phyloP scores from a whole-genome alignment of 1,140 invertebrate genomes.

The Trachymyrmex septentrionalis region DNA sequence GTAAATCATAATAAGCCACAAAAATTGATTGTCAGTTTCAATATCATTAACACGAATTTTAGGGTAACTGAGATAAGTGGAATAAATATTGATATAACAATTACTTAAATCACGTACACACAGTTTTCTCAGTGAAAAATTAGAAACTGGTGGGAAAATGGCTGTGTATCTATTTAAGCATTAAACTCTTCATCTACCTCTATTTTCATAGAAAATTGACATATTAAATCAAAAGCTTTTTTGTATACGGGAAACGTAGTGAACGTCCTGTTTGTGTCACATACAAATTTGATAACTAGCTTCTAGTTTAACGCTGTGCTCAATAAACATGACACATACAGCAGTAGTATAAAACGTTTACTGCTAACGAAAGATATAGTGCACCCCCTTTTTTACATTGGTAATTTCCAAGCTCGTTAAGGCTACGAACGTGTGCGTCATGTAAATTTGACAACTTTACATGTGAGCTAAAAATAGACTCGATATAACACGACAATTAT shows the following conservation, averaged over 20 bases:
- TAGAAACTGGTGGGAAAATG: not conserved
- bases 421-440: slow-evolving; percentile 50
- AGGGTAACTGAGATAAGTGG: not conserved
- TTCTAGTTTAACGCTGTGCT: slow-evolving; percentile 50
- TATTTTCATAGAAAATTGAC: slow-evolving; percentile 40
- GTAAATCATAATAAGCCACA: slow-evolving; percentile 43
- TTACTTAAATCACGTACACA: not conserved
- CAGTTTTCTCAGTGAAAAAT: not conserved
- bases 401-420: slow-evolving; percentile 56
- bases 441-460: slow-evolving; percentile 42
- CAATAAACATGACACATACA: slow-evolving; percentile 54
- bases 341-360: slow-evolving; percentile 47
- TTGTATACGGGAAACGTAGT: slow-evolving; percentile 43
- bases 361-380: slow-evolving; percentile 53
- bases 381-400: slow-evolving; percentile 47
- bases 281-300: slow-evolving; percentile 61
- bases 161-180: not conserved
- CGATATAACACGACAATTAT: not conserved
- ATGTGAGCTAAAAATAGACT: slow-evolving; percentile 20
- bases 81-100: not conserved
- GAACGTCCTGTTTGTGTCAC: slow-evolving; percentile 56
- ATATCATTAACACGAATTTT: slow-evolving; percentile 1
- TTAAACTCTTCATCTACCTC: not conserved
- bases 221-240: slow-evolving; percentile 47
- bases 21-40: slow-evolving; percentile 41